A percentile compares a stretch with the other conserved stretches of the same genome.
Evolutionary conservation across 1,140 invertebrate genomes (phyloP).

Genomic region (Gonioctena quinquepunctata): DNA sequence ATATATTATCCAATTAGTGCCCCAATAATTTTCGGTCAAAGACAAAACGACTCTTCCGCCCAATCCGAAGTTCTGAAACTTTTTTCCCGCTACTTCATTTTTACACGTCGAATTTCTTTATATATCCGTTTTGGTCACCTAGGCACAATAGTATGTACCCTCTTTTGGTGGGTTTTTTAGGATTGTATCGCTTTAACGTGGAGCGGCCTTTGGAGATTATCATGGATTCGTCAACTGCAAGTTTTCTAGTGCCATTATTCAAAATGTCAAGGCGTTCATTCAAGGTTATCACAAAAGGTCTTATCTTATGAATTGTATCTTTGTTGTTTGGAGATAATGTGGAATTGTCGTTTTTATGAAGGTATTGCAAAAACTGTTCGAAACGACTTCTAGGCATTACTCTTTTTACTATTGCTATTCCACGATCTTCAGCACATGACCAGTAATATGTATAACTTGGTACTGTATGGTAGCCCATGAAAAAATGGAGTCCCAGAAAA

Average conservation of each 20-base stretch:
- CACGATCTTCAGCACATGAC: not conserved
- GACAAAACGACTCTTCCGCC: conserved; percentile 43
- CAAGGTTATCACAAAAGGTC: not conserved
- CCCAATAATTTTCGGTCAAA: conserved; percentile 36
- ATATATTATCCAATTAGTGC: conserved; percentile 44
- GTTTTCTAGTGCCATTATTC: not conserved
- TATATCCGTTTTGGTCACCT: no score
- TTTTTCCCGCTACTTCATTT: conserved; percentile 14
- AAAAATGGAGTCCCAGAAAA: no score
- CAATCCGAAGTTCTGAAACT: conserved; percentile 41
- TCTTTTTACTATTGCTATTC: not conserved
- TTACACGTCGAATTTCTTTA: conserved; percentile 7
- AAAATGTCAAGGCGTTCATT: not conserved
- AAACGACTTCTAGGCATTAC: no score
- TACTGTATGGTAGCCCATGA: no score
- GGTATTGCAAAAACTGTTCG: no score
- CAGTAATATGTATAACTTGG: no score
- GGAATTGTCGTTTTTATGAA: not conserved
- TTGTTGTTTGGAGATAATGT: not conserved
- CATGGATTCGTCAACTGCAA: conserved; percentile 31
- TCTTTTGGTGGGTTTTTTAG: no score
- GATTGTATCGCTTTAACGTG: no score
- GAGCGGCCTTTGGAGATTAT: no score
- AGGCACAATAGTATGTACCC: no score
- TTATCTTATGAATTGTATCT: not conserved